Base-by-base conservation (phyloP, 2,888 invertebrate genomes). In the Athalia rosae region DNA sequence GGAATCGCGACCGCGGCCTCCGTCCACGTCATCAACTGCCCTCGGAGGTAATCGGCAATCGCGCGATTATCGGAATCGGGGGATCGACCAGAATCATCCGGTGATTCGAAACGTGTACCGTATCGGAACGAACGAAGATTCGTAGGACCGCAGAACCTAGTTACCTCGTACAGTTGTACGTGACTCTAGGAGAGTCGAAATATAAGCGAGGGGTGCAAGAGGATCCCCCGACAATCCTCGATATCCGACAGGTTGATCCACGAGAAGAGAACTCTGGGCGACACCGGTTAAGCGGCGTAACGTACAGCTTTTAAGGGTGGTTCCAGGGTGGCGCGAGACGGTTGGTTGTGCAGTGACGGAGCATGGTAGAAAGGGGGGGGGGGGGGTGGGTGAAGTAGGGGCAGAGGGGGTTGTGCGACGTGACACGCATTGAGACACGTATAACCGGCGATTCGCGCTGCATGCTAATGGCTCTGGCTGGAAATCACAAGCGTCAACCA, bases 401-500 rank as follows among this genome's bases (percentile, higher is more conserved):
- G 45, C 13, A 43, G 61, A 8, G 74, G 74, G 74, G 59, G 71
- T 7, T 41, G 47, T 9, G 48, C 48, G 84, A 87, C 87, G 88
- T 87, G 87, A 87, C 86, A 84, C 85, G 88, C 87, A 87, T 88
- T 83, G 84, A 62, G 74, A 63, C 78, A 81, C 84, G 81, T 82
- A 28, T 28, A 61, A 74, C 79, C 78, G 79, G 82, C 82, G 83
- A 82, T 84, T 81, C 83, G 80, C 84, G 81, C 80, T 81, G 88
- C 88, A 88, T 87, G 87, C 88, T 87, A 88, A 87, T 88, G 85
- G 81, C 78, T 28, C 28, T 28, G 76, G 77, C 80, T 78, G 82
- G 80, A 87, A 87, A 87, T 87, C 87, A 85, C 85, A 85, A 86
- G 85, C 84, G 87, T 86, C 87, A 86, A 87, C 84, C 81, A 80